A percentile compares a stretch with the other conserved stretches of the same genome.
Evolutionary conservation across 2,888 invertebrate genomes (phyloP).

Genomic region (Acrobasis suavella): DNA sequence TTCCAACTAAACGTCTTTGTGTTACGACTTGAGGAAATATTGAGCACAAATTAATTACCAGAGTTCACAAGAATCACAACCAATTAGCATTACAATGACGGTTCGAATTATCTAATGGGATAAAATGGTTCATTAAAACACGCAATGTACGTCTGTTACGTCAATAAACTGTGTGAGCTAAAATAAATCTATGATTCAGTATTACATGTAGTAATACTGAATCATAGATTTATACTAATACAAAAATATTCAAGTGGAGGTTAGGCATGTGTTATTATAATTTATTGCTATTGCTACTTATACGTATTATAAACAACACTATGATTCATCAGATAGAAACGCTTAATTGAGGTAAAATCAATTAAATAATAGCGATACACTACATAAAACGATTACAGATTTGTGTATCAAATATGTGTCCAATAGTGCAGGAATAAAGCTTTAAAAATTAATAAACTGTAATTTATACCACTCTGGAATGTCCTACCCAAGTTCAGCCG

Average conservation of each 20-base stretch:
- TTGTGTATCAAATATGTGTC: too few relatives aligned
- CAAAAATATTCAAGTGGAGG: background rate
- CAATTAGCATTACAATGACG: conserved; percentile 9
- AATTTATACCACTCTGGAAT: too few relatives aligned
- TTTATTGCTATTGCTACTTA: too few relatives aligned
- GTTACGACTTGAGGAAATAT: background rate
- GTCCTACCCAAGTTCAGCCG: too few relatives aligned
- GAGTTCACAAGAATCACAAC: conserved; percentile 1
- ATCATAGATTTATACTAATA: too few relatives aligned
- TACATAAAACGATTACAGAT: too few relatives aligned
- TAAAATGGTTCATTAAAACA: background rate
- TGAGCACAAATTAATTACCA: background rate
- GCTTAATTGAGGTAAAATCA: too few relatives aligned
- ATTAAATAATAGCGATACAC: too few relatives aligned
- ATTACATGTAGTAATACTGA: too few relatives aligned
- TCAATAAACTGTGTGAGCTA: background rate
- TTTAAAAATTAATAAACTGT: too few relatives aligned
- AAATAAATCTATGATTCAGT: conserved; percentile 11
- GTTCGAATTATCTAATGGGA: background rate
- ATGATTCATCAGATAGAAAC: background rate
- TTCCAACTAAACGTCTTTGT: background rate
- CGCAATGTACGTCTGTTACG: conserved; percentile 1
- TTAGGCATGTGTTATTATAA: background rate
- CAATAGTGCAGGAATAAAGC: too few relatives aligned
- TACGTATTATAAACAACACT: too few relatives aligned